These are phyloP conservation scores for Galemys pyrenaicus DNA, from an alignment of 2,113 vertebrate genomes.

Conservation along the genomic window DNA sequence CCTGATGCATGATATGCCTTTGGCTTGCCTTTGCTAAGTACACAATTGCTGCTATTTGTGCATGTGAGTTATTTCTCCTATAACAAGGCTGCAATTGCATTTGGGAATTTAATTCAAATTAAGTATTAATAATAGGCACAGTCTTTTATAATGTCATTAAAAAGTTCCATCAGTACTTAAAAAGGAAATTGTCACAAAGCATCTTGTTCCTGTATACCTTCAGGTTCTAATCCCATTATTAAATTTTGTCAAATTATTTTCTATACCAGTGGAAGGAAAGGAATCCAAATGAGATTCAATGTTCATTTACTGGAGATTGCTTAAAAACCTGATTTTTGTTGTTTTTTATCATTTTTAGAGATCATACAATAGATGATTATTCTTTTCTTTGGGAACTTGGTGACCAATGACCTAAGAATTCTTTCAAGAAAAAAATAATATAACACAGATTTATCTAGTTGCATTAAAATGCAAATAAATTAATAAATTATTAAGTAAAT, in stretches of 20 bases:
- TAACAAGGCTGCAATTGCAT: conserved; percentile 50
- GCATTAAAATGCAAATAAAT: too few species aligned
- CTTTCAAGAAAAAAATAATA: conserved; percentile 10
- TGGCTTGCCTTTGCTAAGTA: conserved; percentile 50
- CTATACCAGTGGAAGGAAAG: neutral
- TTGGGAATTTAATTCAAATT: conserved; percentile 61
- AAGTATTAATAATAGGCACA: conserved; percentile 44
- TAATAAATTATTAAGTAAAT: too few species aligned
- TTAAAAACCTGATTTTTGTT: neutral
- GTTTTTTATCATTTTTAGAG: neutral
- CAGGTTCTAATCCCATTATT: conserved; percentile 1
- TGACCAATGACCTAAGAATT: neutral
- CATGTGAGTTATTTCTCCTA: conserved; percentile 40
- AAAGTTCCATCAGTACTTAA: conserved; percentile 37
- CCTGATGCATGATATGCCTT: neutral
- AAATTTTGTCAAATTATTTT: conserved; percentile 54
- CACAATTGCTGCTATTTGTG: conserved; percentile 55
- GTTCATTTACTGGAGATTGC: conserved; percentile 1
- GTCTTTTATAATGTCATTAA: conserved; percentile 33
- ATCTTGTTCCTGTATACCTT: neutral
- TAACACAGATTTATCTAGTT: conserved; percentile 6
- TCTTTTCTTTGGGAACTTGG: conserved; percentile 26
- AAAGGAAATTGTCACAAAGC: neutral
- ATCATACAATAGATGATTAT: neutral
- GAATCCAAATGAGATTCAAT: conserved; percentile 7